Evolutionary conservation across 2,113 vertebrate genomes (phyloP).

Genomic region (Irena cyanogastra): DNA sequence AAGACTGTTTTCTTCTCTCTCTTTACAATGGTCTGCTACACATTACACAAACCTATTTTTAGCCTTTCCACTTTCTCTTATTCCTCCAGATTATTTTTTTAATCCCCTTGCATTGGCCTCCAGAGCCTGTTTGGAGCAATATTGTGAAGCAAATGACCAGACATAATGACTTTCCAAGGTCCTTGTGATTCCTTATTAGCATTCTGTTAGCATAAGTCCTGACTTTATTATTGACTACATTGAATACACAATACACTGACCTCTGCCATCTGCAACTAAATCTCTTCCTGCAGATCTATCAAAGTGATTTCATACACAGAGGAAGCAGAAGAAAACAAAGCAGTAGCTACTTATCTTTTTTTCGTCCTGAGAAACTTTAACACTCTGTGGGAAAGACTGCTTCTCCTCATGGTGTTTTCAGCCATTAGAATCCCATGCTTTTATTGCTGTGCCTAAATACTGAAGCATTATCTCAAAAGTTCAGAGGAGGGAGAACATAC

Average conservation of each 20-base stretch:
- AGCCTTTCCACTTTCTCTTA: constrained; percentile 46
- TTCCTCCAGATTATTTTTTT: constrained; percentile 57
- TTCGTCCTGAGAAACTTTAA: constrained; percentile 56
- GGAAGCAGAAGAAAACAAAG: constrained; percentile 75
- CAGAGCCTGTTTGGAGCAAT: constrained; percentile 73
- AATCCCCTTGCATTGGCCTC: constrained; percentile 73
- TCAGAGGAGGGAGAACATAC: neutral
- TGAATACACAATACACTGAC: constrained; percentile 99
- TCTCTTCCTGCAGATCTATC: constrained; percentile 94
- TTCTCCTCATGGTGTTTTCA: neutral
- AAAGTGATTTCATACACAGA: constrained; percentile 84
- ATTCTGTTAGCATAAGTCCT: constrained; percentile 94
- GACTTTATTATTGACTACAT: constrained; percentile 99
- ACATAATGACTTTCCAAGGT: constrained; percentile 98
- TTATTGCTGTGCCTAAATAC: neutral
- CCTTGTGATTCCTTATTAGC: constrained; percentile 96
- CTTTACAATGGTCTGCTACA: neutral
- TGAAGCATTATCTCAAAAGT: neutral
- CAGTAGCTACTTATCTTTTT: constrained; percentile 52
- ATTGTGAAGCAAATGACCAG: constrained; percentile 78
- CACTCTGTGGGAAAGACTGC: neutral
- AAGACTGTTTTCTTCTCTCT: neutral
- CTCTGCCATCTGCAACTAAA: constrained; percentile 97
- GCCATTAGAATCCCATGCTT: neutral
- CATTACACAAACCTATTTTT: neutral